A percentile compares a stretch with the other conserved stretches of the same genome.
Evolutionary conservation across 2,113 vertebrate species (phyloP).

Genomic region (Nycticebus coucang): DNA sequence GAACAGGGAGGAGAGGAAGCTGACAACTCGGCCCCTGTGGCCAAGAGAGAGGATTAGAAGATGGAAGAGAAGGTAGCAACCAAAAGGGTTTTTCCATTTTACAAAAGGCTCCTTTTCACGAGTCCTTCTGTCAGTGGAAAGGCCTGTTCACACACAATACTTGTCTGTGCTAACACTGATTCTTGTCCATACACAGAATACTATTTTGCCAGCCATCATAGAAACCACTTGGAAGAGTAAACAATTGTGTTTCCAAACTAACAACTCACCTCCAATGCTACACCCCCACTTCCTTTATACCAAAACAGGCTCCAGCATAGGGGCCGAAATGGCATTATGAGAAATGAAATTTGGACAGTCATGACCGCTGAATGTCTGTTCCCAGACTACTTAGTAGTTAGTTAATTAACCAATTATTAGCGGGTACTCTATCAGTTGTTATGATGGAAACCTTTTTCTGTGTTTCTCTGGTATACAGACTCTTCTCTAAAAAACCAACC

Average conservation of each 20-base stretch:
- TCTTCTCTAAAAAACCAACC: not conserved
- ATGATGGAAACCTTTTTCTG: not conserved
- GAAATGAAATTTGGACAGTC: not conserved
- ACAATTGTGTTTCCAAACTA: not conserved
- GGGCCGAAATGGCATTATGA: rapidly evolving
- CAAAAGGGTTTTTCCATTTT: not conserved
- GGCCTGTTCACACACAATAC: not conserved
- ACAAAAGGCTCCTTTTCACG: not conserved
- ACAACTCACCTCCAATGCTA: not conserved
- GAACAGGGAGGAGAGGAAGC: rapidly evolving
- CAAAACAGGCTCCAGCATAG: not conserved
- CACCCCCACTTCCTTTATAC: not conserved
- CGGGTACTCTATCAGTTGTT: rapidly evolving
- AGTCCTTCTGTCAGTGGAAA: not conserved
- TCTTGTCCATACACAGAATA: not conserved
- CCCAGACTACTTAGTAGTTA: too few species aligned
- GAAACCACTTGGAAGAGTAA: not conserved
- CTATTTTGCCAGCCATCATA: not conserved
- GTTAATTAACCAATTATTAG: not conserved
- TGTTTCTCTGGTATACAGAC: not conserved
- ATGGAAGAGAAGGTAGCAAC: not conserved
- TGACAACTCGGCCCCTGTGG: not conserved
- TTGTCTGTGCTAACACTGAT: not conserved
- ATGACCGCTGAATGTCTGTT: rapidly evolving
- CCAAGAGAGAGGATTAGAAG: not conserved